Percentiles rank a stretch among this genome's conserved stretches.
These are phyloP conservation scores for Sinotaia quadrata DNA, from an alignment of 2,888 invertebrate genomes.

Conservation along the genomic window DNA sequence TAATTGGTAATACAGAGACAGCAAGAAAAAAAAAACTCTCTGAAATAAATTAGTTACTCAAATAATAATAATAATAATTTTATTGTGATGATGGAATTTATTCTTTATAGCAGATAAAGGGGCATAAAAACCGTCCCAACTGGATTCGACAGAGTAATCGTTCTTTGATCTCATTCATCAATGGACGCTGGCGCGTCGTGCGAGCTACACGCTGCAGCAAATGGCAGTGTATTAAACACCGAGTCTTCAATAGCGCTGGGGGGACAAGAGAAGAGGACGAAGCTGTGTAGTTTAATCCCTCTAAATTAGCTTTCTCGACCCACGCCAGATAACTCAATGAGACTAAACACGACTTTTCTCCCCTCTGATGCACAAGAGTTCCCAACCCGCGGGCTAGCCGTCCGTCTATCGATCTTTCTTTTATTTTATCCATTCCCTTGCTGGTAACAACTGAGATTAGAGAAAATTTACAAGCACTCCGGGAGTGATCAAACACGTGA, in stretches of 20 bases:
- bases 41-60: too few species aligned
- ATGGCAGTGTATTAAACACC: background rate
- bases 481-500: background rate
- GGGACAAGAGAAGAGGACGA: too few species aligned
- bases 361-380: background rate
- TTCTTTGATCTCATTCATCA: constrained; percentile 26
- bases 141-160: constrained; percentile 13
- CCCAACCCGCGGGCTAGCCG: background rate
- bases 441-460: background rate
- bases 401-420: too few species aligned
- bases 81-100: too few species aligned
- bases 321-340: background rate
- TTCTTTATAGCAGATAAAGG: constrained; percentile 25
- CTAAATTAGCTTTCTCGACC: constrained; percentile 25
- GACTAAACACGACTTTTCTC: constrained; percentile 21
- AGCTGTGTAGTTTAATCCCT: constrained; percentile 20
- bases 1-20: too few species aligned
- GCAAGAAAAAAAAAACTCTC: too few species aligned
- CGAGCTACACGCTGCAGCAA: background rate
- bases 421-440: too few species aligned
- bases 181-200: constrained; percentile 4
- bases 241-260: constrained; percentile 2
- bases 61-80: too few species aligned
- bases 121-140: constrained; percentile 20
- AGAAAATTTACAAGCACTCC: background rate